A percentile compares a stretch with the other conserved stretches of the same genome.
Evolutionary conservation across 2,888 invertebrate species (phyloP).

Genomic region (Rambutsinella grinnellia): DNA sequence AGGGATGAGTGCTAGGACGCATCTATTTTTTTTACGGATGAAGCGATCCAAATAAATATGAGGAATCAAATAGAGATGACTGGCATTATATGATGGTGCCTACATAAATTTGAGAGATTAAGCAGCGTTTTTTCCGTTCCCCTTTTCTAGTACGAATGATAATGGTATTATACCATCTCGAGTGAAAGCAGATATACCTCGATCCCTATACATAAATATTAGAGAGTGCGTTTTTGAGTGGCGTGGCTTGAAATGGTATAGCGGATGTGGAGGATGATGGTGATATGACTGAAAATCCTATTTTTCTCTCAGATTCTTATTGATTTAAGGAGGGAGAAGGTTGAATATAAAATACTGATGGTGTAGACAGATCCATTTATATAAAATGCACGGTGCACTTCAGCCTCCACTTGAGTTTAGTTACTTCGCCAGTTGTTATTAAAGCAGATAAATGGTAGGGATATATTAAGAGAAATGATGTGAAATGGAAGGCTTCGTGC

Average conservation of each 20-base stretch:
- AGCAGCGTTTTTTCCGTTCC: slow-evolving; percentile 20
- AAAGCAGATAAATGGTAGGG: neutral
- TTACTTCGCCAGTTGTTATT: neutral
- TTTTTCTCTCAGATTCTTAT: neutral
- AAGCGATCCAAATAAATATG: neutral
- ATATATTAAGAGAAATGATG: too few species aligned
- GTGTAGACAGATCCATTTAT: too few species aligned
- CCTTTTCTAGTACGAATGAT: neutral
- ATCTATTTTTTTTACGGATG: neutral
- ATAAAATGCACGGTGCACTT: too few species aligned
- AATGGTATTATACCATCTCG: neutral
- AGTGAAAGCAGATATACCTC: too few species aligned
- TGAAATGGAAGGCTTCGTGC: too few species aligned
- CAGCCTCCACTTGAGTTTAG: too few species aligned
- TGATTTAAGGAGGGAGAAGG: neutral
- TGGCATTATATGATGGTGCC: neutral
- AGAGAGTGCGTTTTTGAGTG: too few species aligned
- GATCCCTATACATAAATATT: too few species aligned
- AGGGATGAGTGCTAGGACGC: neutral
- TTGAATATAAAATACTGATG: neutral
- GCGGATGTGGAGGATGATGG: neutral
- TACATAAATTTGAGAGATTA: slow-evolving; percentile 40
- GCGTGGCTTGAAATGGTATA: too few species aligned
- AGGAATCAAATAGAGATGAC: neutral
- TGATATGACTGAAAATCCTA: neutral